Percentiles rank a stretch among this genome's conserved stretches.
Conservation (phyloP, 1,140 invertebrate genomes). For the Cyclina sinensis region DNA sequence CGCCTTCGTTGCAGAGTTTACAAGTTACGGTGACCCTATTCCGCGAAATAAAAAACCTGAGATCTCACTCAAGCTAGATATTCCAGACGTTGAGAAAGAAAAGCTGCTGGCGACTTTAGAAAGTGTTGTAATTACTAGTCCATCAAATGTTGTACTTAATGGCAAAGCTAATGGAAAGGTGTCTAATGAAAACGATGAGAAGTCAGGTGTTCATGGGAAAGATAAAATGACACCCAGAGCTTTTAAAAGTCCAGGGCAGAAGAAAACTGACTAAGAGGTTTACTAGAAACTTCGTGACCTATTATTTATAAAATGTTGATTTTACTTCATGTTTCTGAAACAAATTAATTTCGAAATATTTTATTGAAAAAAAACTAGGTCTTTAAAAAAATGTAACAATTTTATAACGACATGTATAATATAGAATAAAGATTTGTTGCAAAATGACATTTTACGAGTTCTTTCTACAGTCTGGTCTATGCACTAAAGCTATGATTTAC, state of each 20-base stretch:
- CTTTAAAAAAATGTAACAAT: too few species aligned
- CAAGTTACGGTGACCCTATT: constrained; percentile 6
- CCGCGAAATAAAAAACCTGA: neutral
- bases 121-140: neutral
- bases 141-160: constrained; percentile 15
- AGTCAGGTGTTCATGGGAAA: neutral
- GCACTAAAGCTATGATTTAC: too few species aligned
- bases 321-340: too few species aligned
- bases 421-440: too few species aligned
- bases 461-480: too few species aligned
- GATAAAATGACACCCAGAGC: neutral
- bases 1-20: neutral
- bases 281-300: too few species aligned
- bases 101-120: neutral
- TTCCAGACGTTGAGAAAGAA: neutral
- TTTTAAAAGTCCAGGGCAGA: neutral
- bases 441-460: too few species aligned
- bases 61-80: neutral
- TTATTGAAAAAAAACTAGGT: too few species aligned
- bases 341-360: too few species aligned
- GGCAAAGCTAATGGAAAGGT: neutral
- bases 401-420: too few species aligned
- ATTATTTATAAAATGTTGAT: too few species aligned
- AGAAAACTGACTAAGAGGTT: too few species aligned
- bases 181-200: neutral